Conservation (phyloP, 2,797 vertebrate species). For the Tachyglossus aculeatus region DNA sequence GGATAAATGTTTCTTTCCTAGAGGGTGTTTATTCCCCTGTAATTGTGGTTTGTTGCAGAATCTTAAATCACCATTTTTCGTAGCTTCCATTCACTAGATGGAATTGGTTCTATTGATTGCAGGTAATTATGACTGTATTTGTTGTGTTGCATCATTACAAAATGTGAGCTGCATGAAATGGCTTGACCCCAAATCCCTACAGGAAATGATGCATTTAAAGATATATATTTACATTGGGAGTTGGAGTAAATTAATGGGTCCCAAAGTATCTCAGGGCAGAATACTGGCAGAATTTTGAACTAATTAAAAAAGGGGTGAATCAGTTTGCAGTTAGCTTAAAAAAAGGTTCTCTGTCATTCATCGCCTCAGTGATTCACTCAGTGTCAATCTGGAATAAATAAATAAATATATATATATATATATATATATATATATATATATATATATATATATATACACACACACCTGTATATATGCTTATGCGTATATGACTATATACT, state of each 20-base stretch:
- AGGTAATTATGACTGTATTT: constrained; percentile 68
- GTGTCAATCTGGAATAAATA: neutral
- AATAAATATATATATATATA: neutral
- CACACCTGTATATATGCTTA: neutral
- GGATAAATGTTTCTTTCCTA: constrained; percentile 51
- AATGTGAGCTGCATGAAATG: constrained; percentile 22
- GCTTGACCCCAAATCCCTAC: constrained; percentile 17
- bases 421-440: neutral
- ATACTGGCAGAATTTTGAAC: neutral
- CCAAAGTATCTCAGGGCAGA: neutral
- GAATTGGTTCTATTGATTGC: constrained; percentile 64
- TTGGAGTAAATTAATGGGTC: neutral
- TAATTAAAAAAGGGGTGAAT: neutral
- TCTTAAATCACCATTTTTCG: constrained; percentile 65
- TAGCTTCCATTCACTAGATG: constrained; percentile 37
- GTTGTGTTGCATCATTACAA: constrained; percentile 34
- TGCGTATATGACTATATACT: too few relatives aligned
- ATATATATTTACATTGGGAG: neutral
- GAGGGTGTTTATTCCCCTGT: constrained; percentile 35
- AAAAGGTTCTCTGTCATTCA: neutral
- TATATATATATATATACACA: neutral
- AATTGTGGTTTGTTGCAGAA: constrained; percentile 47
- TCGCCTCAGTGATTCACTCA: neutral
- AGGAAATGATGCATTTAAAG: neutral
- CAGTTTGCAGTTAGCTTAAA: too few relatives aligned